Percentiles rank a stretch among this genome's conserved stretches.
Conservation (phyloP, 2,797 vertebrate species). For the Lophura swinhoii region DNA sequence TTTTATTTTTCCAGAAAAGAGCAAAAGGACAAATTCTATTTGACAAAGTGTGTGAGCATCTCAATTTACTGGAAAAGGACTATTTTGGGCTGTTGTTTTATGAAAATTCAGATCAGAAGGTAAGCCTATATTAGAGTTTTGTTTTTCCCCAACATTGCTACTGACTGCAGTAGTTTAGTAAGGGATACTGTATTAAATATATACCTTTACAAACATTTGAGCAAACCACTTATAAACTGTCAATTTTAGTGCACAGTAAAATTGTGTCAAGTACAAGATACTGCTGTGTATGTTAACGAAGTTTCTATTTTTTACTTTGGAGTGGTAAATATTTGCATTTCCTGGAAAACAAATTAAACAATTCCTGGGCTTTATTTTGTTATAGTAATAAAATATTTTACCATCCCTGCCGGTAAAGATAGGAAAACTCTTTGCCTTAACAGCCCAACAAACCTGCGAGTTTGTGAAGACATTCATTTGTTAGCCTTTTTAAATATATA, state of each 20-base stretch:
- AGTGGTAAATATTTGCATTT: background rate
- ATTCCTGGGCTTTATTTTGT: background rate
- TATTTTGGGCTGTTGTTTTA: slow-evolving; percentile 92
- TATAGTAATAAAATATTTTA: background rate
- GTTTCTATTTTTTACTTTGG: background rate
- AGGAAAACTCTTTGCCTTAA: background rate
- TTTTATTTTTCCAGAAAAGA: slow-evolving; percentile 84
- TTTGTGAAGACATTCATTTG: background rate
- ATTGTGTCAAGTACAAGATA: background rate
- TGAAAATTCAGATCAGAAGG: slow-evolving; percentile 89
- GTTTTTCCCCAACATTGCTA: background rate
- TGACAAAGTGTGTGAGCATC: slow-evolving; percentile 92
- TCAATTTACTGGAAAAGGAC: slow-evolving; percentile 97
- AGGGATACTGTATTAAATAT: background rate
- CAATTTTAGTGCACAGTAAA: background rate
- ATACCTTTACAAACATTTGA: background rate
- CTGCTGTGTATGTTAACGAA: background rate
- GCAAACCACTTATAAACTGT: background rate
- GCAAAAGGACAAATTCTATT: slow-evolving; percentile 92
- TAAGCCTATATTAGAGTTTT: slow-evolving; percentile 60
- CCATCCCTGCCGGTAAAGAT: background rate
- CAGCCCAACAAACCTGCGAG: background rate
- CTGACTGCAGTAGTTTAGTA: background rate
- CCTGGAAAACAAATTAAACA: background rate
- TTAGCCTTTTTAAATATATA: background rate